Conservation (phyloP, 2,888 invertebrate species). For the Drosophila parthenogenetica region DNA sequence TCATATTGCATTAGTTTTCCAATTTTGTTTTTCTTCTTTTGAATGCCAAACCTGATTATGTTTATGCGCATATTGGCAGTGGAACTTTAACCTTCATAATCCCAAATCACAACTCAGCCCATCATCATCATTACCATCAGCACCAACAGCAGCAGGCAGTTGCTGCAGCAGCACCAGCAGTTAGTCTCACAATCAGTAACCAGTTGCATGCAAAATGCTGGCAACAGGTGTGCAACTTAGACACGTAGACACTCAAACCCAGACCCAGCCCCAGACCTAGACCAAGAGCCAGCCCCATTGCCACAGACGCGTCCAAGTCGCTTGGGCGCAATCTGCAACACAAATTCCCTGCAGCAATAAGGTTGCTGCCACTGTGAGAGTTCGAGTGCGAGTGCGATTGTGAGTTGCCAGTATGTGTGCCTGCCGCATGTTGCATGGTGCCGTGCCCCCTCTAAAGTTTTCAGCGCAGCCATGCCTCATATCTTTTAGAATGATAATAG, state of each 20-base stretch:
- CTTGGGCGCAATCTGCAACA: slow-evolving; percentile 67
- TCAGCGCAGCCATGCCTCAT: slow-evolving; percentile 68
- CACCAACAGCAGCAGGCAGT: slow-evolving; percentile 17
- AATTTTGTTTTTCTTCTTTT: slow-evolving; percentile 8
- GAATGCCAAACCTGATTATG: slow-evolving; percentile 8
- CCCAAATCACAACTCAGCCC: slow-evolving; percentile 61
- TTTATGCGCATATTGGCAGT: slow-evolving; percentile 14
- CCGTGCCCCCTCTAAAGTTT: slow-evolving; percentile 57
- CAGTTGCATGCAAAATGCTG: slow-evolving; percentile 79
- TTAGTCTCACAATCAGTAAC: slow-evolving; percentile 57
- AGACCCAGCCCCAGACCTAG: slow-evolving; percentile 17
- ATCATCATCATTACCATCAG: slow-evolving; percentile 36
- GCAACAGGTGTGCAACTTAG: slow-evolving; percentile 77
- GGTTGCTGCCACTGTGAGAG: slow-evolving; percentile 48
- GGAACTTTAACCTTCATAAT: slow-evolving; percentile 54
- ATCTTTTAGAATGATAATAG: slow-evolving; percentile 78
- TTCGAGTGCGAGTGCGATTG: slow-evolving; percentile 13
- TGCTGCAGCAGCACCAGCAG: slow-evolving; percentile 21
- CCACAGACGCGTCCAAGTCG: slow-evolving; percentile 35
- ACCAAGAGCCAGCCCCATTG: slow-evolving; percentile 1
- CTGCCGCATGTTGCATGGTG: slow-evolving; percentile 10
- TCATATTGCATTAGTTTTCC: slow-evolving; percentile 47
- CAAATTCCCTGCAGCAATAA: slow-evolving; percentile 72
- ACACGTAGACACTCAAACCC: slow-evolving; percentile 43
- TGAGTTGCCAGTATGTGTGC: slow-evolving; percentile 36